phyloP scores from a whole-genome alignment of 2,113 vertebrate genomes.

The Hemichromis elongatus region DNA sequence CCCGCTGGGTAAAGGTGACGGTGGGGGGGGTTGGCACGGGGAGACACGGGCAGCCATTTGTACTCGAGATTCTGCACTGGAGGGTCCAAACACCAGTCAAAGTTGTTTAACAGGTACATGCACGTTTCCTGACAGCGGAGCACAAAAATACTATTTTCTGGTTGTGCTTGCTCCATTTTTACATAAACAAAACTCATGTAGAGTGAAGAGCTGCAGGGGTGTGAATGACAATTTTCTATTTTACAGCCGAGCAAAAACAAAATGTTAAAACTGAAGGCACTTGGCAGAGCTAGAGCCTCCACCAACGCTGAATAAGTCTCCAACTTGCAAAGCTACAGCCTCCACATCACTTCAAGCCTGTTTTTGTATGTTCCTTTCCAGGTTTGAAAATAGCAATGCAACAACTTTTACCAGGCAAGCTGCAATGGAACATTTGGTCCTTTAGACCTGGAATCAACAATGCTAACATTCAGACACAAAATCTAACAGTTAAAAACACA shows the following conservation, averaged over 20 bases:
- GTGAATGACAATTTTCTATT: background rate
- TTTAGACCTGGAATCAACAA: background rate
- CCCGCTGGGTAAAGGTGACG: constrained; percentile 41
- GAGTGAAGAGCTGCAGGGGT: background rate
- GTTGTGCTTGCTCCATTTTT: background rate
- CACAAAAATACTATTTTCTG: background rate
- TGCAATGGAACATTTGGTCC: constrained; percentile 1
- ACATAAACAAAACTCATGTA: background rate
- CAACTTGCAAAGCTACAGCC: constrained; percentile 27
- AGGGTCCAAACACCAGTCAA: constrained; percentile 60
- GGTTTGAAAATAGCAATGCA: constrained; percentile 9
- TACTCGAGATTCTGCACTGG: constrained; percentile 49
- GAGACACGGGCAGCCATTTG: constrained; percentile 69
- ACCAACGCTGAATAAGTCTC: background rate
- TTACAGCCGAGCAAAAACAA: constrained; percentile 9
- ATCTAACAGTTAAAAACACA: background rate
- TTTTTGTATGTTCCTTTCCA: background rate
- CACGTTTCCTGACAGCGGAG: constrained; percentile 42
- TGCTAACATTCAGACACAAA: background rate
- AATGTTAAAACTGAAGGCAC: constrained; percentile 12
- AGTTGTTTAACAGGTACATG: constrained; percentile 52
- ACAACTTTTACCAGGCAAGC: constrained; percentile 7
- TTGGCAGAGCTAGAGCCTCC: constrained; percentile 18
- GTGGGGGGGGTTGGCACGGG: constrained; percentile 31
- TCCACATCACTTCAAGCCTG: constrained; percentile 2